Base-by-base conservation (phyloP, 2,113 vertebrate genomes). In the Piaya cayana region DNA sequence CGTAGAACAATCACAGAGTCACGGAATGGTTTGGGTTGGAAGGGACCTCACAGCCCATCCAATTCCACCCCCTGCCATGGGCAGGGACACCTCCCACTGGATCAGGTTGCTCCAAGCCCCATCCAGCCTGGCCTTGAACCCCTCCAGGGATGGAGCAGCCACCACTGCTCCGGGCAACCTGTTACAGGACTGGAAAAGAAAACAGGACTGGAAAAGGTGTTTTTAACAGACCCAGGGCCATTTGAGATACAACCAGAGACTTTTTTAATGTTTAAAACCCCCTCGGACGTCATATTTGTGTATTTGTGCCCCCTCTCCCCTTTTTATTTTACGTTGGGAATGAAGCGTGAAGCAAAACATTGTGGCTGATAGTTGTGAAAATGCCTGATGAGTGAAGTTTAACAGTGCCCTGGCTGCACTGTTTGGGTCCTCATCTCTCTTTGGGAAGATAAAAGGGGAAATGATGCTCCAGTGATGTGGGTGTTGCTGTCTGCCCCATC, bases 401-500 rank as follows among this genome's bases (percentile, higher is more conserved):
- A 8, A 4, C 11, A 47, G 34, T 55, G 37, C 29, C 25, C 0
- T 1, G 1, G 50, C 34, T 50, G 7, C 18, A 3, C 9, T 36
- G 4, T 45, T 79, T 39, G 67, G 15, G 8, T 49, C 68, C 30
- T 85, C 25, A 17, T 80, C 39, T 50, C 63, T 52, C 19, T 7
- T 56, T 42, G 30, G 43, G 43, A 79, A 49, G n/a, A 42, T 25
- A 49, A 5, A 68, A 72, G 63, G 36, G 68, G 42, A 32, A 76
- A 26, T 30, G 8, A 1, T 21, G 37, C 21, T 49, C 13, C 42
- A 59, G 55, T 32, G 26, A 8, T 32, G 32, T 5, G 32, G 5
- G n/a, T n/a, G 22, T 9, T 60, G 23, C 12, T 18, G 18, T 10
- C 53, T 56, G 50, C 45, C 12, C 18, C 2, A 0, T 49, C 49